Evolutionary conservation across 2,113 vertebrate genomes (phyloP), one percentile per base, ranked within the genome.

Genomic region (Xiphophorus couchianus): DNA sequence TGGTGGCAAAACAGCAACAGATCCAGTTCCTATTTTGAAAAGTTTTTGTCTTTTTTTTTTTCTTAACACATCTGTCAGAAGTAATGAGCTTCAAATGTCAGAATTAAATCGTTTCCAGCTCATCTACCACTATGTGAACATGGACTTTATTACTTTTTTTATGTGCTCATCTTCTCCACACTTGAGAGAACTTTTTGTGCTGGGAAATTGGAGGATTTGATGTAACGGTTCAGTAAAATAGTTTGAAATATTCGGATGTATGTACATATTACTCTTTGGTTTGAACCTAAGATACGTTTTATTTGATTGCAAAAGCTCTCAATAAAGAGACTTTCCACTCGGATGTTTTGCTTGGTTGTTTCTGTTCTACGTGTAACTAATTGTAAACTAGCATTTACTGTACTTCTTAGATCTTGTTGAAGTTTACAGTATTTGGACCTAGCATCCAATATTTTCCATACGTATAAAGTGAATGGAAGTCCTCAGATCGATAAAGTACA

Each of bases 281-380:
- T 89, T 73, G 63, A 84, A 63, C 62, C 60, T 37, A 72, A 73
- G 48, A 28, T 62, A 66, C 29, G 48, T 76, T 54, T 74, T 70
- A 54, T 69, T 28, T 25, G 51, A 84, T 84, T 76, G 63, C 70
- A 70, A 66, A 83, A 85, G 71, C 48, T 69, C 31, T 58, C 68
- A 89, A 81, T 89, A 88, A 89, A 88, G 65, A 76, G 44, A 66
- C 62, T 83, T 85, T 81, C 81, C 85, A 80, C 75, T 71, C 65
- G 75, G 25, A 7, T 29, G 4, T 28, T 70, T 62, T 13, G 61
- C 11, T 29, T 48, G 22, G 14, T n/a, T 62, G 51, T n/a, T 54
- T n/a, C 22, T 19, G 19, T 54, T 54, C 22, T 54, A 54, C 0
- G 1, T 54, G 3, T 54, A 8, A 25, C 19, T 19, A 54, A 54